Evolutionary conservation across 2,113 vertebrate genomes (phyloP), one percentile per base, ranked within the genome.

Genomic region (Psettodes erumei): DNA sequence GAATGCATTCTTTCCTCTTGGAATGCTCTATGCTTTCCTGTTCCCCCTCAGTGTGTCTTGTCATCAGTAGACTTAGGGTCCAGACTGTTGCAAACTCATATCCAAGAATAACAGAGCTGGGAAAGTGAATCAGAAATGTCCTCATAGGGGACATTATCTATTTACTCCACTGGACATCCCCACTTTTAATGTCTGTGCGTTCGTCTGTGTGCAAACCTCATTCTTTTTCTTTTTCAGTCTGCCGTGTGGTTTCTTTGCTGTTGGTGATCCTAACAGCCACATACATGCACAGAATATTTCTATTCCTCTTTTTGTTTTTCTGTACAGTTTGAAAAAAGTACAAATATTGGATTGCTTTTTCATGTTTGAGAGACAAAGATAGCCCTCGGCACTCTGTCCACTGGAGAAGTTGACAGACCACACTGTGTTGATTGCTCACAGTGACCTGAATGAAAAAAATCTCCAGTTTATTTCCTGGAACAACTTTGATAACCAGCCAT

Each of bases 1-100:
- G 45, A 63, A 85, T 53, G 28, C 9, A 55, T 79, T 63, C 38
- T 67, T 53, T 40, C 23, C 65, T 76, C 38, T 12, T 1, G 78
- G 60, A 78, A 80, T 16, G 0, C 11, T 35, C 32, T 45, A 42
- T 56, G 25, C 45, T 70, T 80, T 83, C 33, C 71, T 32, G 40
- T 73, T 79, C 68, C 28, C 60, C 59, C 28, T 54, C 55, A 37
- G 11, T 28, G 12, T 62, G 11, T 83, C 38, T 47, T 63, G 15
- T 82, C 59, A 56, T 59, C 19, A 25, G 53, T 73, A 30, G 27
- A 72, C 25, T 37, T 48, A 25, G 2, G 60, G 32, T 56, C 33
- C 47, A 32, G n/a, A 66, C 25, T 43, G n/a, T 40, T 70, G 35
- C 25, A n/a, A 51, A 43, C 30, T 76, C 1, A 48, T 33, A 28